Evolutionary conservation across 2,888 invertebrate species (phyloP).

Genomic region (Aphodius sticticus): DNA sequence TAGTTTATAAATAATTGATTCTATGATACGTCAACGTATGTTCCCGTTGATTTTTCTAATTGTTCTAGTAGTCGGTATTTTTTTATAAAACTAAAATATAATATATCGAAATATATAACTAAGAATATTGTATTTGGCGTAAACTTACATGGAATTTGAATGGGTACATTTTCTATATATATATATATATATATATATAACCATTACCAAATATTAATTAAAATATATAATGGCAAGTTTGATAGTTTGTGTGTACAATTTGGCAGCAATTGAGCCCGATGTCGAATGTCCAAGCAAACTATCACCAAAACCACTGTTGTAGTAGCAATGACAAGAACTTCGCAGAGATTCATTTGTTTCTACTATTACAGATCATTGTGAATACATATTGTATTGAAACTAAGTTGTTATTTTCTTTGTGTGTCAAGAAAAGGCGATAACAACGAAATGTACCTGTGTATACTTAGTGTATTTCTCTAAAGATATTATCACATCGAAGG

Average conservation of each 20-base stretch:
- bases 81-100: background rate
- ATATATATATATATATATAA: no score
- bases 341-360: background rate
- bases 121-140: background rate
- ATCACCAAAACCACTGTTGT: background rate
- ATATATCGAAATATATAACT: background rate
- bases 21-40: background rate
- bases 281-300: background rate
- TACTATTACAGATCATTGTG: background rate
- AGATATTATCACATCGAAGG: background rate
- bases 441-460: conserved; percentile 4
- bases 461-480: background rate
- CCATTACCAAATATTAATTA: background rate
- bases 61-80: conserved; percentile 5
- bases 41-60: conserved; percentile 11
- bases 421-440: conserved; percentile 4
- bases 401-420: background rate
- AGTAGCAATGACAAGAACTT: background rate
- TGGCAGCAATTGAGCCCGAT: background rate
- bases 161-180: background rate
- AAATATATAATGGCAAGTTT: background rate
- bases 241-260: background rate
- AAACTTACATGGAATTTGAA: background rate
- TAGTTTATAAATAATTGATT: conserved; percentile 13
- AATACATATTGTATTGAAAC: conserved; percentile 4